Percentiles rank a stretch among this genome's conserved stretches.
These are phyloP conservation scores for Tor tambroides DNA, from an alignment of 2,113 vertebrate genomes.

Conservation along the genomic window DNA sequence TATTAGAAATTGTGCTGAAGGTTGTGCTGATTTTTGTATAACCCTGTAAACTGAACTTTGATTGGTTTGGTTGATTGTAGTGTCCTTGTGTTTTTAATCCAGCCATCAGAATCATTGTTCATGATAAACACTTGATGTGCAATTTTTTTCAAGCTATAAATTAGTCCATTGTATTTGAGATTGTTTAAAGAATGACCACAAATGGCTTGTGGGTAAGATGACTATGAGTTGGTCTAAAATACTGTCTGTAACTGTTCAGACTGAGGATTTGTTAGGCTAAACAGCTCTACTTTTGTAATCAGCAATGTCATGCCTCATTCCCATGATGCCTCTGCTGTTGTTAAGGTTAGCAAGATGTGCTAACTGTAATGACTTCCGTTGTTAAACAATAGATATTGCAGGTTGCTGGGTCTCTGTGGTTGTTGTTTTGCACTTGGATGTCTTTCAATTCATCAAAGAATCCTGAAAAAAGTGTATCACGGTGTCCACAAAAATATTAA, in stretches of 20 bases:
- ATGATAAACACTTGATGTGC: not conserved
- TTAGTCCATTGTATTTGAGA: not conserved
- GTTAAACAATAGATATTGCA: not conserved
- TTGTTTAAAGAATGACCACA: not conserved
- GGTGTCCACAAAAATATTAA: no score
- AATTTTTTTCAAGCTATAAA: not conserved
- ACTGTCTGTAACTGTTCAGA: not conserved
- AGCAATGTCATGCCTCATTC: not conserved
- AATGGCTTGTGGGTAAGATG: not conserved
- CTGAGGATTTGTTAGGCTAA: not conserved
- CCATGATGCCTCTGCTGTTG: not conserved
- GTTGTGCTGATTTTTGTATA: not conserved
- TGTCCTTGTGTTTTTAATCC: constrained; percentile 3
- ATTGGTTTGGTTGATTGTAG: constrained; percentile 28
- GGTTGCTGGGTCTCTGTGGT: not conserved
- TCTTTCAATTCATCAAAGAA: no score
- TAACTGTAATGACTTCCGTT: not conserved
- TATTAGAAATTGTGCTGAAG: not conserved
- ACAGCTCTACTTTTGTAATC: not conserved
- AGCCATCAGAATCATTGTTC: not conserved
- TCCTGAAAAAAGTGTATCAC: no score
- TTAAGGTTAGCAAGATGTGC: not conserved
- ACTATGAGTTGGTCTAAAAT: no score
- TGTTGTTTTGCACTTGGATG: not conserved
- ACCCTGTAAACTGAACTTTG: not conserved